Evolutionary conservation across 1,140 invertebrate species (phyloP), one percentile per base, ranked within the genome.

Genomic region (Watersipora subatra): DNA sequence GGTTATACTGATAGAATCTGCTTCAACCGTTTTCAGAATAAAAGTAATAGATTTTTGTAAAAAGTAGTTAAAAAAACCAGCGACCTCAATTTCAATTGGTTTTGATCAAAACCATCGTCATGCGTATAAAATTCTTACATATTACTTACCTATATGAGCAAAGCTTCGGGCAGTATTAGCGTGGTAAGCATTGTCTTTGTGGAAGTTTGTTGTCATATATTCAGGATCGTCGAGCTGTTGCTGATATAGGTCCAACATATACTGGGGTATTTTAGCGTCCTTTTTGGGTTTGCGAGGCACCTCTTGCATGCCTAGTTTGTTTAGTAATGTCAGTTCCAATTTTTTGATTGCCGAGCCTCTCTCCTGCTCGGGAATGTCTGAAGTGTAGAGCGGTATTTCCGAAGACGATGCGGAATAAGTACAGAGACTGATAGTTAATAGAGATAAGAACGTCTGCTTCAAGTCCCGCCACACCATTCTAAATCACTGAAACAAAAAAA

Each of bases 231-330:
- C 34, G 72, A 84, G 86, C 71, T 83, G 82, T 66, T 83, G 82
- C 62, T 73, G 62, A 78, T 91, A 91, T 66, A 93, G 82, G 72
- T 88, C 83, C 75, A 86, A 84, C 84, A 93, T 86, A 62, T 87
- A 88, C 69, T 87, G 85, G 30, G 91, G 90, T 72, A 93, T 85
- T 30, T 83, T 76, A 63, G 83, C 77, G 71, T 84, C 81, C 24
- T 56, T 74, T 28, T 80, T 74, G 64, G 73, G 76, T 7, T 80
- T 79, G 66, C 78, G 80, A 2, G 86, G 85, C 71, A 85, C 82
- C 69, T 83, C 83, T 67, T 84, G 84, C 72, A 92, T 83, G 55
- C 89, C 89, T 72, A 92, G 85, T 73, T 90, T 77, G 69, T 86
- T 84, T 66, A 92, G 83, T 46, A 93, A 82, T 69, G 81, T 86